Evolutionary conservation across 2,797 vertebrate species (phyloP), one percentile per base, ranked within the genome.

Genomic region (Channa striata): DNA sequence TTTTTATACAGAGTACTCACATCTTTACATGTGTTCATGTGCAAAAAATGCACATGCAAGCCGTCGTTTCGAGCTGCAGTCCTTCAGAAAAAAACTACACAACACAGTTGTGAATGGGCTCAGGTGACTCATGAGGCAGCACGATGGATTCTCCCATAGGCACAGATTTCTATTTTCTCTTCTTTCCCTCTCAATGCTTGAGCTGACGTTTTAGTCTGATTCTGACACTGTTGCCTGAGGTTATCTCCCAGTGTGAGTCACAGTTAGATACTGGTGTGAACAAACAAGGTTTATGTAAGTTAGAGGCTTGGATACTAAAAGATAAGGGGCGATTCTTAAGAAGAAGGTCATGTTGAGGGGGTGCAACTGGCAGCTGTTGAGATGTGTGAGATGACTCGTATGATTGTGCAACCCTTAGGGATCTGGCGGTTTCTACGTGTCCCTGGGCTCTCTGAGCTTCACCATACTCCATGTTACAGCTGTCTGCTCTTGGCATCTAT

Each of bases 231-330:
- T 43, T 23, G 39, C 77, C 73, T 6, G n/a, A 79, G 78, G 82
- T 77, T 51, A 70, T 82, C 81, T 82, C 68, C 68, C 17, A 11
- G 60, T 68, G 40, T 91, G 89, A 89, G 82, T 90, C 89, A 91
- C 62, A 48, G 68, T 43, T 56, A 62, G 68, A 78, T 52, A 72
- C 51, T 48, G 42, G 64, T 56, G 37, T 48, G 43, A 83, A 80
- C 37, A 51, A 63, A 56, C 1, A 33, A 71, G 75, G 48, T 78
- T 83, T 74, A 74, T 54, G 50, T 69, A 80, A 79, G 77, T 54
- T 56, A 62, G 25, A 34, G 57, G 59, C 66, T 66, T 46, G 48
- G 50, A 59, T 49, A 39, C 20, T 71, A 9, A 61, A 72, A 66
- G 19, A 80, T 58, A 57, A 58, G 16, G 21, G 44, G 13, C 63